These are phyloP conservation scores for Peromyscus eremicus DNA, from an alignment of 2,797 vertebrate genomes.

Conservation along the genomic window DNA sequence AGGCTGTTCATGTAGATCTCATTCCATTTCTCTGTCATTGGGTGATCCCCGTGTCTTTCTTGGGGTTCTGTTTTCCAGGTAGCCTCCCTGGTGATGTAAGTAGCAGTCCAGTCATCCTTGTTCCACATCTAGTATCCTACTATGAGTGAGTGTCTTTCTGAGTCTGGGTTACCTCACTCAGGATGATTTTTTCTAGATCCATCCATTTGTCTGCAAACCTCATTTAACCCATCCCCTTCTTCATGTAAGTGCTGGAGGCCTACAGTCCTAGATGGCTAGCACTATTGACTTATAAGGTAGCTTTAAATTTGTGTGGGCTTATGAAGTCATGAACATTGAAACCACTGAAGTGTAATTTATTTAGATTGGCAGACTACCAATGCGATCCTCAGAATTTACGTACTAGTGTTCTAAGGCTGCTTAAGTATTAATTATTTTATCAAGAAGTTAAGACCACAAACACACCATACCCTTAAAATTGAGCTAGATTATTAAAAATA, in stretches of 20 bases:
- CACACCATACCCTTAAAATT: conserved; percentile 4
- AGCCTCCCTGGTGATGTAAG: no score
- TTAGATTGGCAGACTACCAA: background rate
- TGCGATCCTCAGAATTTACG: conserved; percentile 12
- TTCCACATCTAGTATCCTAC: no score
- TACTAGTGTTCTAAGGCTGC: background rate
- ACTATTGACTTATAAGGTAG: background rate
- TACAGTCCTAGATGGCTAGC: background rate
- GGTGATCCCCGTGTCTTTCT: no score
- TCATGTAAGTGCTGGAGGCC: background rate
- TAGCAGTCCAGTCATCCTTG: no score
- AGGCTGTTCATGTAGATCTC: no score
- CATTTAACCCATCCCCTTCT: background rate
- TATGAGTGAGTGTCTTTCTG: no score
- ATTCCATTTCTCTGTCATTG: no score
- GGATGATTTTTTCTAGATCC: no score
- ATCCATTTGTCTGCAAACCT: no score
- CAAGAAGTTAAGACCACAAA: conserved; percentile 11
- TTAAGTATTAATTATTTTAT: conserved; percentile 9
- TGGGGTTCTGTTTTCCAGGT: no score
- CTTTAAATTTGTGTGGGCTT: conserved; percentile 25
- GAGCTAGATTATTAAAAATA: conserved; percentile 15
- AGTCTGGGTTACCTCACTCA: no score
- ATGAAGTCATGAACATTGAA: background rate
- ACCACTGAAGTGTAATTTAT: background rate